Evolutionary conservation across 2,888 invertebrate species (phyloP).

Genomic region (Papilio elwesi): DNA sequence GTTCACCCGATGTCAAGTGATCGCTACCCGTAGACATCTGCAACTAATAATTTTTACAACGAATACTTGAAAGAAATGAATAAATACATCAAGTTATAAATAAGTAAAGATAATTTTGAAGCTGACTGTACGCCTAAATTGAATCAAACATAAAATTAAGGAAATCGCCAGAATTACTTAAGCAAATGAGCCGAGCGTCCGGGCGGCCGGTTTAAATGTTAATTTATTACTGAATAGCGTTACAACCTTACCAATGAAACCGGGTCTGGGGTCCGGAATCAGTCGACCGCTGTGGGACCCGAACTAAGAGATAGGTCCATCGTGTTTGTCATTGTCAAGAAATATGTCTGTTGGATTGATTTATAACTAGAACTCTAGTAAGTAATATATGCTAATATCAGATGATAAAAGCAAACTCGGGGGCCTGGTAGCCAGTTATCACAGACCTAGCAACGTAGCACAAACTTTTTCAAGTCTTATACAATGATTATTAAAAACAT

Average conservation of each 20-base stretch:
- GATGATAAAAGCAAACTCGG: no score
- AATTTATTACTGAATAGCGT: conserved; percentile 34
- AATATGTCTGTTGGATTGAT: conserved; percentile 24
- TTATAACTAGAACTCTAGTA: neutral
- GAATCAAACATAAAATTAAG: conserved; percentile 34
- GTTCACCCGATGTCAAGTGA: no score
- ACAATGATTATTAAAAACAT: no score
- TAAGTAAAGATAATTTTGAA: conserved; percentile 3
- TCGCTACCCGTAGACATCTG: no score
- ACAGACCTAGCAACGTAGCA: no score
- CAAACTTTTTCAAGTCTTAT: no score
- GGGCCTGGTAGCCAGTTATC: no score
- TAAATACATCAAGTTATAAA: neutral
- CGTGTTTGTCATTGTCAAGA: conserved; percentile 34
- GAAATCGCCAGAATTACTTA: conserved; percentile 36
- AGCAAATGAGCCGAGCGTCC: conserved; percentile 31
- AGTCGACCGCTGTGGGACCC: conserved; percentile 14
- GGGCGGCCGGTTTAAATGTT: conserved; percentile 34
- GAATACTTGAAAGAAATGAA: no score
- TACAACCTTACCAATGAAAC: conserved; percentile 22
- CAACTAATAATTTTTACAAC: no score
- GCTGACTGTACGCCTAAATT: conserved; percentile 8
- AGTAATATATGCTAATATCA: neutral
- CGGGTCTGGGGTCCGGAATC: conserved; percentile 1
- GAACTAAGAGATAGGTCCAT: conserved; percentile 21